phyloP scores from a whole-genome alignment of 2,888 invertebrate species.

The Tetanocera ferruginea region DNA sequence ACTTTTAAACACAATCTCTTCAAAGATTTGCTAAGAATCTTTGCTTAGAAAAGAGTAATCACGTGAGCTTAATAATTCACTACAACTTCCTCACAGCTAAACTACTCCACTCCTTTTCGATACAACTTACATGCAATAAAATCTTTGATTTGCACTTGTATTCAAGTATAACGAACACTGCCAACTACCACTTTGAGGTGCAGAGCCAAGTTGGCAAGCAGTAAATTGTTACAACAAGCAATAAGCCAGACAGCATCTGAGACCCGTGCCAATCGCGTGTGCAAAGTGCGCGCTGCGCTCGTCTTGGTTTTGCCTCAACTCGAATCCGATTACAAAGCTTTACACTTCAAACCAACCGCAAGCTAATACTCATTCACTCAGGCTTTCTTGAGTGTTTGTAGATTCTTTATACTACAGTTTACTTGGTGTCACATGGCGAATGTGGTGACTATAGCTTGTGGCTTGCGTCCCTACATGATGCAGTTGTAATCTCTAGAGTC shows the following conservation, averaged over 20 bases:
- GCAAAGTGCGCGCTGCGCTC: conserved; percentile 60
- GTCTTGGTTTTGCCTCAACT: conserved; percentile 34
- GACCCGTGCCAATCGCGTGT: conserved; percentile 70
- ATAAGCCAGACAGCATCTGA: conserved; percentile 31
- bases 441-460: conserved; percentile 28
- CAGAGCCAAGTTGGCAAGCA: no score
- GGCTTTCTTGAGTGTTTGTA: not conserved
- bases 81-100: not conserved
- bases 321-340: not conserved
- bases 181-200: not conserved
- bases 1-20: no score
- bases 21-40: not conserved
- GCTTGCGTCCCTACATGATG: not conserved
- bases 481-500: no score
- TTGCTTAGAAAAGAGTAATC: not conserved
- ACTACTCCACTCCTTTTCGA: not conserved
- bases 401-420: not conserved
- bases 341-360: conserved; percentile 31
- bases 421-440: not conserved
- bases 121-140: not conserved
- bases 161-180: not conserved
- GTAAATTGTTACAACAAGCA: not conserved
- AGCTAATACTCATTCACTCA: conserved; percentile 16
- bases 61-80: conserved; percentile 44
- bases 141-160: not conserved